phyloP scores from a whole-genome alignment of 2,113 vertebrate species.

The Grus americana region DNA sequence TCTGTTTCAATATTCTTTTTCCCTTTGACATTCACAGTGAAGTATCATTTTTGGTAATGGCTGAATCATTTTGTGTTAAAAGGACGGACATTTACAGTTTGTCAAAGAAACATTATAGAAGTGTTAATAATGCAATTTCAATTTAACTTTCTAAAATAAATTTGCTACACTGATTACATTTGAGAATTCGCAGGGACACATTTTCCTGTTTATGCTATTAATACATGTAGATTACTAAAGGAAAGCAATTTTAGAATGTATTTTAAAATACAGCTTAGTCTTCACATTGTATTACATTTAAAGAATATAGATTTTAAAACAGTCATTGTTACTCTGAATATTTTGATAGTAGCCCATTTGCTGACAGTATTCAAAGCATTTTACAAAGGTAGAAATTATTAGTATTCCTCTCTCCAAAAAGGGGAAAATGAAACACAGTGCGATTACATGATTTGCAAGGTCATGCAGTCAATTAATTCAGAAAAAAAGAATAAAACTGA shows the following conservation, averaged over 20 bases:
- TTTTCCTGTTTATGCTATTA: constrained; percentile 28
- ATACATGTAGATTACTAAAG: constrained; percentile 12
- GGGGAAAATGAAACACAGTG: not conserved
- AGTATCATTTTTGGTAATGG: constrained; percentile 64
- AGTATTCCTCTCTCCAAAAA: not conserved
- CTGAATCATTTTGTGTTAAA: constrained; percentile 50
- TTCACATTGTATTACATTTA: not conserved
- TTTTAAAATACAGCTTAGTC: constrained; percentile 7
- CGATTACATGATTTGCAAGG: not conserved
- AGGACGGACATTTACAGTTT: constrained; percentile 32
- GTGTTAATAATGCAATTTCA: constrained; percentile 49
- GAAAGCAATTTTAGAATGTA: constrained; percentile 16
- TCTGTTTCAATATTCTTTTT: constrained; percentile 58
- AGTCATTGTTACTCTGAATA: not conserved
- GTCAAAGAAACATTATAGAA: constrained; percentile 17
- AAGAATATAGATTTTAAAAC: constrained; percentile 19
- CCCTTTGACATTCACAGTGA: constrained; percentile 58
- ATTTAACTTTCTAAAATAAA: constrained; percentile 38
- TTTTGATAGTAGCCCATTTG: constrained; percentile 17
- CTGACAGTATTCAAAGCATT: constrained; percentile 22
- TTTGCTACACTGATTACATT: not conserved
- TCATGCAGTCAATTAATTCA: not conserved
- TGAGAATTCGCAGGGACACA: constrained; percentile 6
- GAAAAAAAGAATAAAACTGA: not conserved
- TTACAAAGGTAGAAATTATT: constrained; percentile 4